These are phyloP conservation scores for Oophaga pumilio DNA, from an alignment of 2,113 vertebrate species.

Conservation along the genomic window DNA sequence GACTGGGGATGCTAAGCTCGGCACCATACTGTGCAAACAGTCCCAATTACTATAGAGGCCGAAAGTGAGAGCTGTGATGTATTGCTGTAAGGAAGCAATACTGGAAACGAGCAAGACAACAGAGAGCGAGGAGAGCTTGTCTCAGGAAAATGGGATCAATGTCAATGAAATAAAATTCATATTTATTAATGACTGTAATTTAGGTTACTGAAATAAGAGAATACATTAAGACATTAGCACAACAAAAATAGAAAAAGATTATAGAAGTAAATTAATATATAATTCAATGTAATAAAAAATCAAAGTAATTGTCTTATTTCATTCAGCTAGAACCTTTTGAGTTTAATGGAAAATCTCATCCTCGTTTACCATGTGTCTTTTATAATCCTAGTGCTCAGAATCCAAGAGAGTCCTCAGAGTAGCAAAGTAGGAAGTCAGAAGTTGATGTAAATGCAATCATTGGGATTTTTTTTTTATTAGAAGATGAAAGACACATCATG, in stretches of 20 bases:
- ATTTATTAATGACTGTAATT: neutral
- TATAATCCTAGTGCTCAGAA: too few relatives aligned
- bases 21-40: constrained; percentile 1
- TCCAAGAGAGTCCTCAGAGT: too few relatives aligned
- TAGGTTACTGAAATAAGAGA: neutral
- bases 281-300: neutral
- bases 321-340: too few relatives aligned
- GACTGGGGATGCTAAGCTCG: neutral
- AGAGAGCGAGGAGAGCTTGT: neutral
- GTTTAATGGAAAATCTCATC: too few relatives aligned
- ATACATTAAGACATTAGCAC: neutral
- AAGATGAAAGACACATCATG: too few relatives aligned
- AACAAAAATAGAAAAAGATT: neutral
- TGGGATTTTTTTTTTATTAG: too few relatives aligned
- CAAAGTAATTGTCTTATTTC: too few relatives aligned
- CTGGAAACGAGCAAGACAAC: neutral
- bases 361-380: too few relatives aligned
- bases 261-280: neutral
- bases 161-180: neutral
- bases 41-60: constrained; percentile 9
- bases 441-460: too few relatives aligned
- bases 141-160: neutral
- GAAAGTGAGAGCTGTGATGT: neutral
- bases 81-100: constrained; percentile 1
- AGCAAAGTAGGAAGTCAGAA: too few relatives aligned